Percentiles rank a stretch among this genome's conserved stretches.
These are phyloP conservation scores for Resseliella maxima DNA, from an alignment of 2,888 invertebrate genomes.

Conservation along the genomic window DNA sequence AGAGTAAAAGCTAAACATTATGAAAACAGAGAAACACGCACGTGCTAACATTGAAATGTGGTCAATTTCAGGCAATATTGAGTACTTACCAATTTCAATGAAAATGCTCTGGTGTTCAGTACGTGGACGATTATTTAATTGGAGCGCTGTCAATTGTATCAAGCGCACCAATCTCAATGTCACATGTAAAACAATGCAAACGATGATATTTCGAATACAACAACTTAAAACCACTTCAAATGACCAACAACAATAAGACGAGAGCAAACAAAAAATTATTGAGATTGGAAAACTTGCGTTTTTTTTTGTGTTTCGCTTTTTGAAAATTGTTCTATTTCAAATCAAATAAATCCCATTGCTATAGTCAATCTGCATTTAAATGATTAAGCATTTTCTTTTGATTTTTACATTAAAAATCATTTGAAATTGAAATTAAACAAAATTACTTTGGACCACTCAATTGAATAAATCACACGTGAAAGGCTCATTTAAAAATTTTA, in stretches of 20 bases:
- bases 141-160: not conserved
- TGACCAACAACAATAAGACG: not conserved
- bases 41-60: not conserved
- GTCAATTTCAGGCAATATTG: not conserved
- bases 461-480: not conserved
- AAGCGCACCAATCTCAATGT: not conserved
- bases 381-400: not conserved
- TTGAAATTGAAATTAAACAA: not conserved
- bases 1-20: not conserved
- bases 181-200: constrained; percentile 8
- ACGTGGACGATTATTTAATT: not conserved
- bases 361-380: not conserved
- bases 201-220: not conserved
- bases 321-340: not conserved
- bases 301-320: no score
- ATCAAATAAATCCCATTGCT: not conserved
- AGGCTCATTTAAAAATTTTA: not conserved
- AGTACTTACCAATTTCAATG: not conserved
- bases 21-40: not conserved
- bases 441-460: not conserved
- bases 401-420: not conserved
- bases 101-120: not conserved
- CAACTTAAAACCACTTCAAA: not conserved
- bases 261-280: not conserved
- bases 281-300: no score